Percentiles rank a stretch among this genome's conserved stretches.
phyloP scores from a whole-genome alignment of 2,113 vertebrate genomes.

The Athene cunicularia region DNA sequence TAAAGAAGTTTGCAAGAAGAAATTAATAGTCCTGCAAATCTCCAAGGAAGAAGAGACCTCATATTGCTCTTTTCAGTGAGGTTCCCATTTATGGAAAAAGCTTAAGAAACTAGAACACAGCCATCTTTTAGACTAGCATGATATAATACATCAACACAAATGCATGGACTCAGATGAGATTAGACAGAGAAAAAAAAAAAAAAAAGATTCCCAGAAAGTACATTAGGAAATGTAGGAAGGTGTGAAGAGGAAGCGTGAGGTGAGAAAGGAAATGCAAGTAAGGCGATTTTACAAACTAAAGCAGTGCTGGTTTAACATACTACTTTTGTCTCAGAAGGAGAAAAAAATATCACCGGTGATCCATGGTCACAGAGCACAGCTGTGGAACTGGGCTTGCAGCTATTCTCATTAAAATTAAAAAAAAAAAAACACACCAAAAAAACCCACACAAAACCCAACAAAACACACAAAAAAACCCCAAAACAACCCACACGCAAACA shows the following conservation, averaged over 20 bases:
- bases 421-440: too few species aligned
- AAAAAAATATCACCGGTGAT: not conserved
- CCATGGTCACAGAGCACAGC: not conserved
- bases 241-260: conserved; percentile 47
- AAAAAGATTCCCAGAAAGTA: not conserved
- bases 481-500: too few species aligned
- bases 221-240: conserved; percentile 52
- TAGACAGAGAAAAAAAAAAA: not conserved
- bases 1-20: not conserved
- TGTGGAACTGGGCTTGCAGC: not conserved
- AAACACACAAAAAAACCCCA: too few species aligned
- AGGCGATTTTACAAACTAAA: conserved; percentile 1
- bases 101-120: not conserved
- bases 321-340: not conserved
- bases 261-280: conserved; percentile 41
- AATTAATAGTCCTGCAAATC: not conserved
- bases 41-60: not conserved
- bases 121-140: not conserved
- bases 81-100: not conserved
- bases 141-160: not conserved
- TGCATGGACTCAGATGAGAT: not conserved
- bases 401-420: not conserved
- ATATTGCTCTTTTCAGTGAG: conserved; percentile 25
- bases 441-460: not conserved
- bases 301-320: not conserved